phyloP scores from a whole-genome alignment of 2,113 vertebrate genomes.

The Spermophilus dauricus region DNA sequence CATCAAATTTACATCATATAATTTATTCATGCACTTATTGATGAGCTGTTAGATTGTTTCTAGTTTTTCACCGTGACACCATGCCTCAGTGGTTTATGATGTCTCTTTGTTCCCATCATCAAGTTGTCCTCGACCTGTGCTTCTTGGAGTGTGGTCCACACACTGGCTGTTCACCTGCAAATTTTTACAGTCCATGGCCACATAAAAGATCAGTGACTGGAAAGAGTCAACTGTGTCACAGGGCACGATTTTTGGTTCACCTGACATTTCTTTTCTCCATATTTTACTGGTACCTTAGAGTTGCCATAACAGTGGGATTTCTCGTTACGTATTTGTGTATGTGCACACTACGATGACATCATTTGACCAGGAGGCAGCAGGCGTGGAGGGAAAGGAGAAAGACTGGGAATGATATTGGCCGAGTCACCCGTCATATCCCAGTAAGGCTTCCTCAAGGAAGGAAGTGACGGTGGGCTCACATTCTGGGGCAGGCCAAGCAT shows the following conservation, averaged over 20 bases:
- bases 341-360: too few species aligned
- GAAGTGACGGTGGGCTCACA: neutral
- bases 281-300: too few species aligned
- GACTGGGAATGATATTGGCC: too few species aligned
- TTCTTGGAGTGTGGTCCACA: neutral
- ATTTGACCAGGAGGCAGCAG: too few species aligned
- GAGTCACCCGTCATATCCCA: neutral
- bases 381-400: too few species aligned
- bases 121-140: neutral
- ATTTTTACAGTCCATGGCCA: neutral
- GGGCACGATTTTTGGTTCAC: neutral
- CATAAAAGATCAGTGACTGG: neutral
- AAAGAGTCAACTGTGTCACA: neutral
- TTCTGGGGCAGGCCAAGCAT: neutral
- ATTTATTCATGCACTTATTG: neutral
- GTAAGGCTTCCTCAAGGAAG: neutral
- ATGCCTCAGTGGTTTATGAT: neutral
- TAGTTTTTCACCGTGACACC: neutral
- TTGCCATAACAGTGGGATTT: too few species aligned
- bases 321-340: too few species aligned
- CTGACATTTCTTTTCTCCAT: neutral
- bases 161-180: neutral
- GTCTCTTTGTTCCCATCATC: neutral
- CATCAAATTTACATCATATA: neutral
- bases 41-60: neutral